Evolutionary conservation across 2,888 invertebrate species (phyloP).

Genomic region (Germaria angustata): DNA sequence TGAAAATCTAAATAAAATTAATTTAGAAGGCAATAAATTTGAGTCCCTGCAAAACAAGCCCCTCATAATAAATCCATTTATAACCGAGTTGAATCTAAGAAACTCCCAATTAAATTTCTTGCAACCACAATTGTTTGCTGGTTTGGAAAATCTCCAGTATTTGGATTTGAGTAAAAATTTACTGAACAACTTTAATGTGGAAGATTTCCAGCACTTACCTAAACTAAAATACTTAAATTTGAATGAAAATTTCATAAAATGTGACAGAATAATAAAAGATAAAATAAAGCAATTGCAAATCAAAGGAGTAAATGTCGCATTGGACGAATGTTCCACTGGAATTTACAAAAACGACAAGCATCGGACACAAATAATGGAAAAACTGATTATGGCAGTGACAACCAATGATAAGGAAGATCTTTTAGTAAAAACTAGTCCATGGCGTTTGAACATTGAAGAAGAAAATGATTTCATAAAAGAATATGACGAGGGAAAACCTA

Average conservation of each 20-base stretch:
- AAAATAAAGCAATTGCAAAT: conserved; percentile 72
- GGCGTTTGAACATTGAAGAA: conserved; percentile 30
- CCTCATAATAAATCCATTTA: conserved; percentile 81
- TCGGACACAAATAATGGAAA: conserved; percentile 71
- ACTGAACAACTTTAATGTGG: conserved; percentile 81
- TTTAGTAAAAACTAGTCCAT: background rate
- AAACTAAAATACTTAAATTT: conserved; percentile 80
- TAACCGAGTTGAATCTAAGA: conserved; percentile 83
- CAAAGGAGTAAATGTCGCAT: conserved; percentile 70
- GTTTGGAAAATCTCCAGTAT: conserved; percentile 82
- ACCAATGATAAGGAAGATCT: conserved; percentile 42
- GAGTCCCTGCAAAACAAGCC: conserved; percentile 82
- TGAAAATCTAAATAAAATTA: conserved; percentile 81
- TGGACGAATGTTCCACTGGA: conserved; percentile 58
- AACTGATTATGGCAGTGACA: conserved; percentile 68
- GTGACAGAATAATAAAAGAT: conserved; percentile 79
- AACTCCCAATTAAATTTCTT: conserved; percentile 83
- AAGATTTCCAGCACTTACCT: conserved; percentile 80
- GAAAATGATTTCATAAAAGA: conserved; percentile 39
- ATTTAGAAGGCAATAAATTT: conserved; percentile 84
- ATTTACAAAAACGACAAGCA: background rate
- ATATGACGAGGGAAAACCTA: conserved; percentile 11
- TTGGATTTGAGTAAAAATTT: conserved; percentile 84
- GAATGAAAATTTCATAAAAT: conserved; percentile 82
- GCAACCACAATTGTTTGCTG: conserved; percentile 81